These are phyloP conservation scores for Aquatica leii DNA, from an alignment of 2,888 invertebrate species.

Conservation along the genomic window DNA sequence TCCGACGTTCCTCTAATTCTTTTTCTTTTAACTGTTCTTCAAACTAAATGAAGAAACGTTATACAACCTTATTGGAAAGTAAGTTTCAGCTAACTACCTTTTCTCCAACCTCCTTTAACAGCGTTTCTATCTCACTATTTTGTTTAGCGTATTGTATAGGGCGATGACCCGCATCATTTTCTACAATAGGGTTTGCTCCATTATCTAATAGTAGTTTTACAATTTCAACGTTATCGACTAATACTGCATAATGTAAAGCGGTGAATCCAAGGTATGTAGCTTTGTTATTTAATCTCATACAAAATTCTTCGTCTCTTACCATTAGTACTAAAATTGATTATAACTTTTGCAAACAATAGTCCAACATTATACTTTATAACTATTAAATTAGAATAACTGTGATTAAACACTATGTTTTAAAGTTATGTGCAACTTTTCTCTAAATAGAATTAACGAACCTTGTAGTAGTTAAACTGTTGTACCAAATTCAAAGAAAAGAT, in stretches of 20 bases:
- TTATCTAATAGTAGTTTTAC: constrained; percentile 73
- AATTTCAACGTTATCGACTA: constrained; percentile 72
- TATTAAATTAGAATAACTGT: neutral
- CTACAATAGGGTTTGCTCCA: constrained; percentile 77
- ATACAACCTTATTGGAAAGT: constrained; percentile 10
- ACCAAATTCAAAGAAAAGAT: too few species aligned
- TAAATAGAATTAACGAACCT: too few species aligned
- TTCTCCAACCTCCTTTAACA: constrained; percentile 66
- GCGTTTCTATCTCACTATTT: constrained; percentile 68
- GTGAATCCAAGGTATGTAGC: constrained; percentile 87
- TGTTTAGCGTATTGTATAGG: constrained; percentile 78
- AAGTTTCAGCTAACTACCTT: constrained; percentile 51
- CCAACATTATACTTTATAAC: too few species aligned
- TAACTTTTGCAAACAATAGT: too few species aligned
- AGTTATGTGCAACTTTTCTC: neutral
- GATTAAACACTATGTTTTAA: neutral
- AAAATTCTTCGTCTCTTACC: constrained; percentile 85
- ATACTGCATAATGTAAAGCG: constrained; percentile 87
- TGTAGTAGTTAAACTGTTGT: too few species aligned
- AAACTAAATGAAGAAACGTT: too few species aligned
- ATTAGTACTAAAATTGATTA: constrained; percentile 61
- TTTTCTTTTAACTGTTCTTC: constrained; percentile 66
- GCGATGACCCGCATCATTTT: constrained; percentile 81
- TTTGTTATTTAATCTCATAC: constrained; percentile 71
- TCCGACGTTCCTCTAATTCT: constrained; percentile 80